phyloP scores from a whole-genome alignment of 2,113 vertebrate species.

The Bambusicola thoracicus region DNA sequence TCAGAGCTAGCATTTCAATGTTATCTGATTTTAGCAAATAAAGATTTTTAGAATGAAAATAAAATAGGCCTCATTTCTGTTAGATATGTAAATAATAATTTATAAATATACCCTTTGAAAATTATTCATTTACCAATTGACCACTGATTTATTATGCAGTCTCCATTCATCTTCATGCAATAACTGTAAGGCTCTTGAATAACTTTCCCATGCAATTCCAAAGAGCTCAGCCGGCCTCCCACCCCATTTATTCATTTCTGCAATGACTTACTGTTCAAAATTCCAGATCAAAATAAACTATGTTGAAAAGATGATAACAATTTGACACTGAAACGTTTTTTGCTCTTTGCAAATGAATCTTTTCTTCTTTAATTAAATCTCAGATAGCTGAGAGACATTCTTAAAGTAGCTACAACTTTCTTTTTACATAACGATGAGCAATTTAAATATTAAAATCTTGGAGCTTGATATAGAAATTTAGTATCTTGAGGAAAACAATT shows the following conservation, averaged over 20 bases:
- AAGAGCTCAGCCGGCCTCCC: conserved; percentile 9
- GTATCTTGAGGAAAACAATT: not conserved
- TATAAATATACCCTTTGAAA: not conserved
- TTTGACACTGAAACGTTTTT: conserved; percentile 44
- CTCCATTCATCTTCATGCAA: not conserved
- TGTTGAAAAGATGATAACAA: conserved; percentile 43
- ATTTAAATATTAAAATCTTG: conserved; percentile 5
- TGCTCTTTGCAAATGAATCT: conserved; percentile 35
- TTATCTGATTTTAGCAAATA: not conserved
- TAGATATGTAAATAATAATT: not conserved
- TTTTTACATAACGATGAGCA: conserved; percentile 39
- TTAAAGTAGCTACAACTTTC: conserved; percentile 34
- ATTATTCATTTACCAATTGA: not conserved
- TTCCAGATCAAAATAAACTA: conserved; percentile 44
- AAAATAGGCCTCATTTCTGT: not conserved
- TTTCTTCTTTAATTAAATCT: conserved; percentile 42
- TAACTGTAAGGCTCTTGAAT: not conserved
- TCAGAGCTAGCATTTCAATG: not conserved
- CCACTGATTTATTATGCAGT: not conserved
- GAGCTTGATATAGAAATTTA: not conserved
- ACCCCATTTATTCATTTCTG: conserved; percentile 30
- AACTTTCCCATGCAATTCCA: conserved; percentile 4
- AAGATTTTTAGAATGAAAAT: not conserved
- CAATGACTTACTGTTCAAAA: conserved; percentile 2
- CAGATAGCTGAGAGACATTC: not conserved